Conservation (phyloP, 2,113 vertebrate species). For the Psephotus haematonotus region DNA sequence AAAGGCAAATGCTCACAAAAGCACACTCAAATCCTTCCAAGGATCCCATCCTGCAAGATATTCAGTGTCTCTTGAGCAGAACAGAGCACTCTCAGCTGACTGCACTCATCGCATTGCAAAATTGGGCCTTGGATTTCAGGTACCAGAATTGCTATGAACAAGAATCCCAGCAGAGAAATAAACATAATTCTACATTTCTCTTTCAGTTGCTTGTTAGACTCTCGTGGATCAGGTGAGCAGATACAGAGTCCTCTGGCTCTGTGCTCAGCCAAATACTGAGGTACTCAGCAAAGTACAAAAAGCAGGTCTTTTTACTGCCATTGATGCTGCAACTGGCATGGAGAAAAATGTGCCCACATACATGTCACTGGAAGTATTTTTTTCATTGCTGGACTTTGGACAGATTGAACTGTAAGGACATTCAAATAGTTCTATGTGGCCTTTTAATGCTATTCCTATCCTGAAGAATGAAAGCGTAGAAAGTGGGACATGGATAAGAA, state of each 20-base stretch:
- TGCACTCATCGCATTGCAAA: not conserved
- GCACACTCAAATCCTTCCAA: conserved; percentile 31
- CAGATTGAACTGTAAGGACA: not conserved
- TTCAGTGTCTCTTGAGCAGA: conserved; percentile 12
- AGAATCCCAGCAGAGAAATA: not conserved
- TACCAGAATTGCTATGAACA: not conserved
- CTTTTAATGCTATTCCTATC: conserved; percentile 5
- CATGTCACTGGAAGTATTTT: not conserved
- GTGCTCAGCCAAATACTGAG: not conserved
- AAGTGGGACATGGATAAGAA: not conserved
- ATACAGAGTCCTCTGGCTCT: rapidly evolving
- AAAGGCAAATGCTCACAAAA: conserved; percentile 29
- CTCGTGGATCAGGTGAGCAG: not conserved
- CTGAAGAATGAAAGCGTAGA: not conserved
- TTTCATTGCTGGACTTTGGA: not conserved
- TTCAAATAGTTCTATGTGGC: not conserved
- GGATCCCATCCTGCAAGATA: conserved; percentile 1
- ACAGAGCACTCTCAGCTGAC: not conserved
- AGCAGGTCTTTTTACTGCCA: not conserved
- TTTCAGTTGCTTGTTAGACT: not conserved
- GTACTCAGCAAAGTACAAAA: not conserved
- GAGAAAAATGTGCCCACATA: not conserved
- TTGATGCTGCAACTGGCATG: not conserved
- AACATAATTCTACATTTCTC: not conserved
- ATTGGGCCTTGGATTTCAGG: not conserved